Base-by-base conservation (phyloP, 2,888 invertebrate species). In the Orchestes rusci region DNA sequence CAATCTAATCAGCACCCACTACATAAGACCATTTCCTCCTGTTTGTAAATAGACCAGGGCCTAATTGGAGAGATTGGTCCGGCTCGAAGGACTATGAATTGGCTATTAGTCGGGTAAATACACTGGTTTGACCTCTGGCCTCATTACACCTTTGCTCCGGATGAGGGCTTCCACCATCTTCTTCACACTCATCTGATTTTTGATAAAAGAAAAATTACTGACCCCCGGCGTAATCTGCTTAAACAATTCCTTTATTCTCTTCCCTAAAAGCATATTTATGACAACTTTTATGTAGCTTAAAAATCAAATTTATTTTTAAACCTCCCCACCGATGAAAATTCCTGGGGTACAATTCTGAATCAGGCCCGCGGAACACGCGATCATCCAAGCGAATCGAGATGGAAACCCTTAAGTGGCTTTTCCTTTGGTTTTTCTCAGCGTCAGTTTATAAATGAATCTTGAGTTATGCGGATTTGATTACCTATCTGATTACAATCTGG, bases 41-140 rank as follows among this genome's bases (percentile, higher is more conserved):
- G 57, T 54, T 61, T 61, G 64, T 62, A 64, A 65, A 66, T 65
- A 65, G 63, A 63, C 61, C 59, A 59, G 50, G 56, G 59, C 59
- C 63, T 67, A 67, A 67, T 66, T 66, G 66, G 64, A 60, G 59
- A 59, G 60, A 59, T 58, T 62, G 63, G 48, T 39, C 46, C 40
- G 30, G 42, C 48, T 47, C 40, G 40, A 42, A 48, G 47, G 50
- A 55, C 52, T 48, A 47, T 52, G 52, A 52, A 52, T 52, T 52
- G 52, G 49, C 52, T 50, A 50, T 52, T 52, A 52, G 48, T 40
- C 47, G 51, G 45, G 43, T 49, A 51, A 51, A 51, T 45, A 45
- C 48, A 31, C 43, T 40, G 41, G 45, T 34, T 45, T 51, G 51
- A 48, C 51, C 51, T 51, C 39, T 48, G 45, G 44, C 32, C 47